Evolutionary conservation across 2,888 invertebrate genomes (phyloP), one percentile per base, ranked within the genome.

Genomic region (Idaea straminata): DNA sequence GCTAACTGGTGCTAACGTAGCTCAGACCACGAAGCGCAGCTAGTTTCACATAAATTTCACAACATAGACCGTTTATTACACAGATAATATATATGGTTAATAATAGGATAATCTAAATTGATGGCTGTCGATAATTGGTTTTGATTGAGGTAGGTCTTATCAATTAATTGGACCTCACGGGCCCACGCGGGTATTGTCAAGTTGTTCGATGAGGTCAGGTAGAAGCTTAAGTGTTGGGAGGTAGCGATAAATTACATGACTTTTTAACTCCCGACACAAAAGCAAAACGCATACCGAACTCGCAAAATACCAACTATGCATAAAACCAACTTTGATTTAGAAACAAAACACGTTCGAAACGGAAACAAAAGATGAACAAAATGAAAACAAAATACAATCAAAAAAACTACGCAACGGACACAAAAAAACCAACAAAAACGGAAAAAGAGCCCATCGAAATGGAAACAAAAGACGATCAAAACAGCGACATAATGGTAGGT

Each of bases 141-240:
- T 61, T 47, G 61, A 66, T 67, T 65, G 66, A 71, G 64, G 62
- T 7, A 47, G 47, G 59, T 35, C 66, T 63, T 71, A 66, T 71
- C 67, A 67, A 68, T 68, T 67, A 67, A 66, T 67, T 66, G 63
- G 63, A 57, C 47, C 64, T 58, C 47, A 47, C 10, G 57, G 61
- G 63, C 47, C 61, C 7, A 35, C 4, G n/a, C 35, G 60, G 58
- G 63, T 5, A 15, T 67, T 67, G 59, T 59, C 15, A 59, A 59
- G 25, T 10, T 25, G 59, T 6, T 5, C 59, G 25, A 5, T 57
- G 13, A 25, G 25, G 10, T 4, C 15, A 25, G 59, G 59, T 58
- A 16, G 4, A 16, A 15, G 57, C n/a, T 57, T 10, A 16, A 25
- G 25, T 59, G 0, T 16, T 7, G 59, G 59, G 25, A 5, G 25